Base-by-base conservation (phyloP, 2,888 invertebrate species). In the Polyploca ridens region DNA sequence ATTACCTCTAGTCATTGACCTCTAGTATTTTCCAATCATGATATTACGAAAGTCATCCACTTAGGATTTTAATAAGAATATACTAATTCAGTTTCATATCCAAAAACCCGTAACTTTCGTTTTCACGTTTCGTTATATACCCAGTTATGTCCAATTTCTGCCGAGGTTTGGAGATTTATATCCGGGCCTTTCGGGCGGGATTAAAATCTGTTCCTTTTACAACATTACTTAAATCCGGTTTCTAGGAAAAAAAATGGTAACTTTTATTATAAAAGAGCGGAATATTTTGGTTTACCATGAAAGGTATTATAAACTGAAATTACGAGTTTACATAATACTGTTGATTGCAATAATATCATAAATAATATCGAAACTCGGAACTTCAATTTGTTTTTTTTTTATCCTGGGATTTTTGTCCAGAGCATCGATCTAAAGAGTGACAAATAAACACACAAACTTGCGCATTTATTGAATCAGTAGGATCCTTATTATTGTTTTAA, bases 111-210 rank as follows among this genome's bases (percentile, higher is more conserved):
- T 19, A 10, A 54, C n/a, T 27, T 27, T 35, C 5, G 7, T 7
- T 54, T 54, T 19, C 16, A 49, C 10, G 54, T 54, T 19, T 19
- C 62, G 62, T 64, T 67, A 69, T 63, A 66, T 59, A 71, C 69
- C 73, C 71, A 71, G 65, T 60, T 67, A 69, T 66, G 67, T 68
- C 65, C 73, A 67, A 75, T 75, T 79, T 73, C 75, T 74, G 68
- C 66, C 73, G 73, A 67, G 73, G 49, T 63, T 68, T 66, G 68
- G 71, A 75, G 74, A 81, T 80, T 80, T 79, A 80, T 78, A 75
- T 71, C 72, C 70, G 69, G 71, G 59, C 67, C 69, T 65, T 54
- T 66, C 73, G 67, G 63, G 62, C 69, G 68, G 78, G 81, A 80
- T 78, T 80, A 80, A 76, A 73, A 73, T 67, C 38, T 54, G 54